Evolutionary conservation across 2,888 invertebrate genomes (phyloP).

Genomic region (Entomobrya multifasciata): DNA sequence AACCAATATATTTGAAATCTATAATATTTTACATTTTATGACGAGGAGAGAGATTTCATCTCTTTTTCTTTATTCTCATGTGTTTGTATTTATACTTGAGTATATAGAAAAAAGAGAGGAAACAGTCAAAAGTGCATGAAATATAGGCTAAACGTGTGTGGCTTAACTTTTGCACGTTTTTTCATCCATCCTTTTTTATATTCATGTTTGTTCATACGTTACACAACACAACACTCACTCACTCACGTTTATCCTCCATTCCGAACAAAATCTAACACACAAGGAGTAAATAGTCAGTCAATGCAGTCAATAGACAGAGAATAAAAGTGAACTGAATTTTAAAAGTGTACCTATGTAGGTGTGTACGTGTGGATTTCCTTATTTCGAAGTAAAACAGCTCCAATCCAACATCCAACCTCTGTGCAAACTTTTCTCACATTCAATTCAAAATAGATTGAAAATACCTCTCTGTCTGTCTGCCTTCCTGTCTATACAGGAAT

Average conservation of each 20-base stretch:
- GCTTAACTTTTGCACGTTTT: slow-evolving; percentile 60
- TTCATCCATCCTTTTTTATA: slow-evolving; percentile 27
- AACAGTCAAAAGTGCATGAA: slow-evolving; percentile 59
- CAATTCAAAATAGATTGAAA: slow-evolving; percentile 63
- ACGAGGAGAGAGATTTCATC: slow-evolving; percentile 65
- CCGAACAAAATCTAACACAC: neutral
- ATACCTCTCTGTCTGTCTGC: neutral
- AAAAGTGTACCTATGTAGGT: slow-evolving; percentile 3
- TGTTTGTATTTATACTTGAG: neutral
- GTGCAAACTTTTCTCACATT: neutral
- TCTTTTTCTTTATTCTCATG: slow-evolving; percentile 1
- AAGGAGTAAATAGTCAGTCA: neutral
- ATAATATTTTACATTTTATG: slow-evolving; percentile 67
- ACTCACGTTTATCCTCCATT: neutral
- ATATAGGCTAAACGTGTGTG: slow-evolving; percentile 67
- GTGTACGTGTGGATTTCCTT: slow-evolving; percentile 22
- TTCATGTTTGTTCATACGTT: slow-evolving; percentile 46
- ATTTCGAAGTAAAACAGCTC: neutral
- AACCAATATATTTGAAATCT: slow-evolving; percentile 46
- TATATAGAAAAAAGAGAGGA: slow-evolving; percentile 17
- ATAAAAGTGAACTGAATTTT: slow-evolving; percentile 26
- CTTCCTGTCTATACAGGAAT: neutral
- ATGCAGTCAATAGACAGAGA: neutral
- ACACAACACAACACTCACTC: too few relatives aligned
- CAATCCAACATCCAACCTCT: neutral